phyloP scores from a whole-genome alignment of 1,140 invertebrate species.

The Aradophagus sp. region DNA sequence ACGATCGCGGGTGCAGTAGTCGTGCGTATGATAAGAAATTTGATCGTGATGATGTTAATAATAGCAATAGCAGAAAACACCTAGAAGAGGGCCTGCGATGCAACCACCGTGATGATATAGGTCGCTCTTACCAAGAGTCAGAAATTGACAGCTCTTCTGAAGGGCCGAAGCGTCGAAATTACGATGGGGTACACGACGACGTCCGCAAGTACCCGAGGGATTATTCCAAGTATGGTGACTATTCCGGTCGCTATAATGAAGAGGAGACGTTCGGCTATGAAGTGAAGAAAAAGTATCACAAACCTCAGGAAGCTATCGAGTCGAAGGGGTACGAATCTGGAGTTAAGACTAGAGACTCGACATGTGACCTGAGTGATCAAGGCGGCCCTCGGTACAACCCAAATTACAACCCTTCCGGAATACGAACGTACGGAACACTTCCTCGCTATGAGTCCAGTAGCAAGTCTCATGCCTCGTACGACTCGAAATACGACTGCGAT shows the following conservation, averaged over 20 bases:
- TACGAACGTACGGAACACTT: slow-evolving; percentile 68
- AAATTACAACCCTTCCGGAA: slow-evolving; percentile 64
- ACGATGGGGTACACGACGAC: slow-evolving; percentile 62
- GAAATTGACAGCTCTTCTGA: slow-evolving; percentile 68
- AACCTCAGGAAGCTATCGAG: slow-evolving; percentile 50
- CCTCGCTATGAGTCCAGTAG: slow-evolving; percentile 66
- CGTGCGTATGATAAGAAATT: slow-evolving; percentile 67
- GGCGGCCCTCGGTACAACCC: slow-evolving; percentile 60
- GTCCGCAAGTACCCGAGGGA: slow-evolving; percentile 68
- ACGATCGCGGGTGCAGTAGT: slow-evolving; percentile 49
- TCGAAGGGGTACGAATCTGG: slow-evolving; percentile 72
- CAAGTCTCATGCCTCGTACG: slow-evolving; percentile 62
- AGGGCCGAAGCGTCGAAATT: slow-evolving; percentile 58
- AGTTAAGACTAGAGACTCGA: slow-evolving; percentile 69
- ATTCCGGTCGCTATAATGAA: slow-evolving; percentile 67
- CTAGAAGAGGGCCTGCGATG: slow-evolving; percentile 66
- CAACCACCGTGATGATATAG: slow-evolving; percentile 55
- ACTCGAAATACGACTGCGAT: slow-evolving; percentile 64
- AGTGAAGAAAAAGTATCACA: slow-evolving; percentile 66
- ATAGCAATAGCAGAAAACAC: slow-evolving; percentile 70
- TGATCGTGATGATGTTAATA: slow-evolving; percentile 64
- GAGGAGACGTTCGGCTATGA: slow-evolving; percentile 71
- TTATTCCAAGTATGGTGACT: slow-evolving; percentile 67
- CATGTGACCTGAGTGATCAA: slow-evolving; percentile 65
- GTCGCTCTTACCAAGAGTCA: slow-evolving; percentile 69